These are phyloP conservation scores for Furcifer pardalis DNA, from an alignment of 2,797 vertebrate genomes.

Conservation along the genomic window DNA sequence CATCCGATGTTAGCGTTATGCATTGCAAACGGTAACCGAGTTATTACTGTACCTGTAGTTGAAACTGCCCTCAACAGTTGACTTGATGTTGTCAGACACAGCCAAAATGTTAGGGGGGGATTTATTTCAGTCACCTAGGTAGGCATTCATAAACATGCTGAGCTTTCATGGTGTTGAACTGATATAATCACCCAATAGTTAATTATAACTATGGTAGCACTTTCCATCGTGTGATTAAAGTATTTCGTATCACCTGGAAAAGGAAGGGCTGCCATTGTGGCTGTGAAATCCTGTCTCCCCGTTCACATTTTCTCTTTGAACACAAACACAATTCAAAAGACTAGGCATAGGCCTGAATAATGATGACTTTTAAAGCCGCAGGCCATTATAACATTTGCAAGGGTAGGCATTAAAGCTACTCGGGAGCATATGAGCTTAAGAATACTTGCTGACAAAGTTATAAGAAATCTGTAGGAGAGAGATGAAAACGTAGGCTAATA, in stretches of 20 bases:
- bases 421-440: not conserved
- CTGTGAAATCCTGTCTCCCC: conserved; percentile 6
- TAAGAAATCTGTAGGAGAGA: conserved; percentile 20
- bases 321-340: not conserved
- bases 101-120: not conserved
- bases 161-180: conserved; percentile 23
- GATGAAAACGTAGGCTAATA: not conserved
- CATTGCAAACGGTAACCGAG: no score
- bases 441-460: not conserved
- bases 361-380: not conserved
- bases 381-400: not conserved
- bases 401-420: not conserved
- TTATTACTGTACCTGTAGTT: no score
- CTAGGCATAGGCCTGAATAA: accelerated
- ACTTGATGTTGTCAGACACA: not conserved
- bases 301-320: conserved; percentile 21
- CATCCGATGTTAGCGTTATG: no score
- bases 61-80: conserved; percentile 23
- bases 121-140: not conserved
- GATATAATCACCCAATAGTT: not conserved
- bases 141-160: conserved; percentile 8
- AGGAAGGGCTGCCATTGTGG: not conserved
- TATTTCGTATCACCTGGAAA: conserved; percentile 6
- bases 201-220: conserved; percentile 1
- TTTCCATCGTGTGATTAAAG: conserved; percentile 33